A percentile compares a stretch with the other conserved stretches of the same genome.
Conservation (phyloP, 2,888 invertebrate genomes). For the Watsonalla binaria region DNA sequence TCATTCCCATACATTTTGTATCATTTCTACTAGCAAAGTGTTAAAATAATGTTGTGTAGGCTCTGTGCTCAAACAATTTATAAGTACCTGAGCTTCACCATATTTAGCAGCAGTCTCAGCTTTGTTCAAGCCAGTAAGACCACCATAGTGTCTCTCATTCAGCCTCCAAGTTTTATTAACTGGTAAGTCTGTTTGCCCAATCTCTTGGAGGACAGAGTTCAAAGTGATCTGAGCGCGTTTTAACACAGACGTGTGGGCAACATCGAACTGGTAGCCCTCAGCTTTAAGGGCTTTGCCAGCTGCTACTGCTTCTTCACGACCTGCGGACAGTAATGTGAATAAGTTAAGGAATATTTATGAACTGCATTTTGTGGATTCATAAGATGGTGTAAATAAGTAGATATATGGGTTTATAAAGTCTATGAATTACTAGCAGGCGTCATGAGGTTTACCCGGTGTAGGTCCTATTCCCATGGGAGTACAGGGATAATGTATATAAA, state of each 20-base stretch:
- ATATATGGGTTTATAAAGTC: too few species aligned
- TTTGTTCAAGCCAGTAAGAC: conserved; percentile 91
- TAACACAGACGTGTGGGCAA: conserved; percentile 89
- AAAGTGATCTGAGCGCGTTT: conserved; percentile 88
- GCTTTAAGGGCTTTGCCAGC: conserved; percentile 87
- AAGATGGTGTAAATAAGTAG: too few species aligned
- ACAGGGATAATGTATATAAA: too few species aligned
- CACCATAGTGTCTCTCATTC: conserved; percentile 93
- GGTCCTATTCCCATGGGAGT: too few species aligned
- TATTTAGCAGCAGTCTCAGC: conserved; percentile 90
- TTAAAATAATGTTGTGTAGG: too few species aligned
- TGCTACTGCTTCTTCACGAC: conserved; percentile 81
- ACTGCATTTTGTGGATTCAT: too few species aligned
- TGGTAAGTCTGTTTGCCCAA: conserved; percentile 83
- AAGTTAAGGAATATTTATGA: too few species aligned
- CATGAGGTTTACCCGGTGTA: too few species aligned
- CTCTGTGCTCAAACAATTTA: too few species aligned
- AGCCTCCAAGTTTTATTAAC: conserved; percentile 88
- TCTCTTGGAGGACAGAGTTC: conserved; percentile 81
- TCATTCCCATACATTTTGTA: too few species aligned
- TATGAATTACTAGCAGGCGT: too few species aligned
- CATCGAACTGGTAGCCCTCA: conserved; percentile 84
- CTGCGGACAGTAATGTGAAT: conserved; percentile 43
- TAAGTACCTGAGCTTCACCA: conserved; percentile 86
- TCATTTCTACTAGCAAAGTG: too few species aligned